Evolutionary conservation across 2,888 invertebrate genomes (phyloP).

Genomic region (Actias luna): DNA sequence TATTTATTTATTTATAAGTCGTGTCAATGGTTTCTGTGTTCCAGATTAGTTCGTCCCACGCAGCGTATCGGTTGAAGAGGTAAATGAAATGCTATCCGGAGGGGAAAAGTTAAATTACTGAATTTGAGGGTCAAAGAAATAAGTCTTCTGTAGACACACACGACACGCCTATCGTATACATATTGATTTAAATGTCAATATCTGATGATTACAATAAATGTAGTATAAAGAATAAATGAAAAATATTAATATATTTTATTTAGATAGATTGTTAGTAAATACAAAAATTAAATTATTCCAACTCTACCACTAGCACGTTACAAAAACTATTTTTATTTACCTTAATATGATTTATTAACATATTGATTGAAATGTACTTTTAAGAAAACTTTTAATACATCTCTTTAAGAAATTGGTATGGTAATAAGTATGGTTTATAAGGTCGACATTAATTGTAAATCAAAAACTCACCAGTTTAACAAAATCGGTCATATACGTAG

Average conservation of each 20-base stretch:
- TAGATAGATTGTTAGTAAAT: no score
- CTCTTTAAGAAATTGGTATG: no score
- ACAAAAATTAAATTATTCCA: no score
- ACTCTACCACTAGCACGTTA: no score
- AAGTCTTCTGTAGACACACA: constrained; percentile 71
- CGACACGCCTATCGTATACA: constrained; percentile 59
- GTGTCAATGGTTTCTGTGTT: constrained; percentile 54
- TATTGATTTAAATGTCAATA: constrained; percentile 59
- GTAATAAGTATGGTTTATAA: no score
- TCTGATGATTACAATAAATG: constrained; percentile 20
- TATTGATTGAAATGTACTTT: no score
- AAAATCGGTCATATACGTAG: background rate
- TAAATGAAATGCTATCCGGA: constrained; percentile 82
- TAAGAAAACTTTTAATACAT: no score
- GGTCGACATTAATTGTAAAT: no score
- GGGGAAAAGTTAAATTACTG: constrained; percentile 82
- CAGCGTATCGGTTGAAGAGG: constrained; percentile 82
- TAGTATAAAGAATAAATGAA: background rate
- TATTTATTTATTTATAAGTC: constrained; percentile 15
- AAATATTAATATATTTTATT: no score
- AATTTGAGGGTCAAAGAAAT: constrained; percentile 82
- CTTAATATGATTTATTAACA: no score
- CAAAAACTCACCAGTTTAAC: no score
- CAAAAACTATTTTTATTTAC: no score
- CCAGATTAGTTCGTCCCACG: constrained; percentile 81